phyloP scores from a whole-genome alignment of 2,888 invertebrate genomes.

The Rhorus exstirpatorius region DNA sequence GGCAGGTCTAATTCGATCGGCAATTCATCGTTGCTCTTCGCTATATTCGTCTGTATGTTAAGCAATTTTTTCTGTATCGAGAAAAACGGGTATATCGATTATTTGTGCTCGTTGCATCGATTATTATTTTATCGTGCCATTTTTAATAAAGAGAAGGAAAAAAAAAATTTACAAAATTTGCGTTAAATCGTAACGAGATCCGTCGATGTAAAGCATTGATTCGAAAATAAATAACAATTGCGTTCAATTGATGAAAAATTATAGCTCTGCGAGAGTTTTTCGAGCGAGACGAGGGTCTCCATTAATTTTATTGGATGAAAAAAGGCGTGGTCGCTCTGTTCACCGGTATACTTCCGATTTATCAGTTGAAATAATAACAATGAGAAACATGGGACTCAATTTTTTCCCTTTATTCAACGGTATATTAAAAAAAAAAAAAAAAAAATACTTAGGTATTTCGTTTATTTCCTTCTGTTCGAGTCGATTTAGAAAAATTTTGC shows the following conservation, averaged over 20 bases:
- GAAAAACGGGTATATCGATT: slow-evolving; percentile 11
- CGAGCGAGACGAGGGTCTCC: slow-evolving; percentile 7
- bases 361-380: slow-evolving; percentile 42
- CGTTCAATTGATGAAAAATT: slow-evolving; percentile 12
- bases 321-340: slow-evolving; percentile 44
- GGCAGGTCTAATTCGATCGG: slow-evolving; percentile 30
- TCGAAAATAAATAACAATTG: slow-evolving; percentile 59
- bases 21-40: slow-evolving; percentile 50
- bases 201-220: slow-evolving; percentile 45
- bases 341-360: slow-evolving; percentile 35
- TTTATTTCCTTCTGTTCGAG: slow-evolving; percentile 7
- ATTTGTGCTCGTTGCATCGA: slow-evolving; percentile 42
- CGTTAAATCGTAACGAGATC: slow-evolving; percentile 25
- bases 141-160: slow-evolving; percentile 37
- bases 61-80: slow-evolving; percentile 39
- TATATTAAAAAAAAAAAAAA: too few relatives aligned
- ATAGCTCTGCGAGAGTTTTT: slow-evolving; percentile 2
- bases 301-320: slow-evolving; percentile 36
- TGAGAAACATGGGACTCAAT: slow-evolving; percentile 1
- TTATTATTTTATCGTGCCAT: slow-evolving; percentile 60
- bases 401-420: background rate
- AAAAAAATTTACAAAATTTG: slow-evolving; percentile 23
- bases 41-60: slow-evolving; percentile 37
- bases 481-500: slow-evolving; percentile 21
- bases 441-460: background rate